Evolutionary conservation across 1,140 invertebrate species (phyloP).

Genomic region (Meteorus sp.): DNA sequence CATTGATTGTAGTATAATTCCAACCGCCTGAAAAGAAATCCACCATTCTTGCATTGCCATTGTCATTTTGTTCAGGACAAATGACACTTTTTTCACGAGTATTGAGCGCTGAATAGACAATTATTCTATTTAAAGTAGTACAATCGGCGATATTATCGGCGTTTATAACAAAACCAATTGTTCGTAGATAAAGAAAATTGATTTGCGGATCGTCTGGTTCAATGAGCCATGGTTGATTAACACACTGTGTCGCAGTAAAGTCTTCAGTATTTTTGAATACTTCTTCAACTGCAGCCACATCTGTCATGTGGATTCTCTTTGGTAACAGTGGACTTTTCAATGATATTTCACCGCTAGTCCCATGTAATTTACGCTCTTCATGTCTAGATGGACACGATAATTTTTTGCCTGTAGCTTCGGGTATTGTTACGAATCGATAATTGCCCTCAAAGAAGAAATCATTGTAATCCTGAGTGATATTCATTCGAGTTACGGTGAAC

Average conservation of each 20-base stretch:
- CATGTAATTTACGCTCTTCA: slow-evolving; percentile 66
- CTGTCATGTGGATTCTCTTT: slow-evolving; percentile 22
- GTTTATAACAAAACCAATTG: slow-evolving; percentile 67
- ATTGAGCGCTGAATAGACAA: slow-evolving; percentile 71
- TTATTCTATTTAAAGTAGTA: slow-evolving; percentile 70
- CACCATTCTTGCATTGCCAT: slow-evolving; percentile 53
- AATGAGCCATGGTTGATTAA: slow-evolving; percentile 77
- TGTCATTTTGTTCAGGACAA: slow-evolving; percentile 61
- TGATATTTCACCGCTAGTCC: slow-evolving; percentile 72
- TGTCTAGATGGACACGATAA: slow-evolving; percentile 64
- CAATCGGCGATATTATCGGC: slow-evolving; percentile 61
- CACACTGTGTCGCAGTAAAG: slow-evolving; percentile 61
- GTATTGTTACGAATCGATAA: slow-evolving; percentile 67
- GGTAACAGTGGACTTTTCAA: slow-evolving; percentile 56
- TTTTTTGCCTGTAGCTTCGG: slow-evolving; percentile 47
- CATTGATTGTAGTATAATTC: slow-evolving; percentile 53
- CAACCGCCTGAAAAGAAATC: slow-evolving; percentile 78
- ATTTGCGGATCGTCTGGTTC: slow-evolving; percentile 71
- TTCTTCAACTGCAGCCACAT: slow-evolving; percentile 50
- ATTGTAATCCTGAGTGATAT: slow-evolving; percentile 77
- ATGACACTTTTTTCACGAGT: slow-evolving; percentile 65
- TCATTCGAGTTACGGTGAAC: slow-evolving; percentile 77
- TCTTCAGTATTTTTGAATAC: slow-evolving; percentile 48
- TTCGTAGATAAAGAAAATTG: slow-evolving; percentile 72
- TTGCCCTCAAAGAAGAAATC: slow-evolving; percentile 80